Conservation (phyloP, 2,113 vertebrate species). For the Phylloscopus trochilus region DNA sequence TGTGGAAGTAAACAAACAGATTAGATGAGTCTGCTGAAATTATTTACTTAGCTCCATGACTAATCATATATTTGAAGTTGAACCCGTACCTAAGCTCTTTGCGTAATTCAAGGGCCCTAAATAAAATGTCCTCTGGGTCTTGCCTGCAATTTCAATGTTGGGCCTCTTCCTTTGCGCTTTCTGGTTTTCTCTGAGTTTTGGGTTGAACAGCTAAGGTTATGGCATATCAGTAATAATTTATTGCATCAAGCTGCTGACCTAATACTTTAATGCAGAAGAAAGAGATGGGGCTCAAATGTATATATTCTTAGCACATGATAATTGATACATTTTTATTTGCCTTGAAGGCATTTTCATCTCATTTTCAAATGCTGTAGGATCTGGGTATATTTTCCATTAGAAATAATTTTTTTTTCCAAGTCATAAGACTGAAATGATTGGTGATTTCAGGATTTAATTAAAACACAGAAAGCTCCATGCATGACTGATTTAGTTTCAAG, state of each 20-base stretch:
- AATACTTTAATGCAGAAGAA: neutral
- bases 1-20: constrained; percentile 5
- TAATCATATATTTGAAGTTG: constrained; percentile 48
- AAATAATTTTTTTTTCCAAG: neutral
- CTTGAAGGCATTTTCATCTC: neutral
- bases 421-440: neutral
- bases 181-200: neutral
- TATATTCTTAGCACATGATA: neutral
- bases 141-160: neutral
- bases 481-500: constrained; percentile 13
- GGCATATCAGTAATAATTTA: constrained; percentile 8
- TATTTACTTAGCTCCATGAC: constrained; percentile 45
- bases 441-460: constrained; percentile 39
- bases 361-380: neutral
- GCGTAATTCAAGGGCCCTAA: neutral
- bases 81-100: neutral
- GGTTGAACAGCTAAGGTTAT: neutral
- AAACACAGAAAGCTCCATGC: neutral
- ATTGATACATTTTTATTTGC: neutral
- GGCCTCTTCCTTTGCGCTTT: neutral
- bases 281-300: neutral
- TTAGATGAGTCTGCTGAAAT: constrained; percentile 58
- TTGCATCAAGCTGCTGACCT: neutral
- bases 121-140: neutral
- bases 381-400: neutral